Conservation (phyloP, 2,888 invertebrate genomes). For the Merodon equestris region DNA sequence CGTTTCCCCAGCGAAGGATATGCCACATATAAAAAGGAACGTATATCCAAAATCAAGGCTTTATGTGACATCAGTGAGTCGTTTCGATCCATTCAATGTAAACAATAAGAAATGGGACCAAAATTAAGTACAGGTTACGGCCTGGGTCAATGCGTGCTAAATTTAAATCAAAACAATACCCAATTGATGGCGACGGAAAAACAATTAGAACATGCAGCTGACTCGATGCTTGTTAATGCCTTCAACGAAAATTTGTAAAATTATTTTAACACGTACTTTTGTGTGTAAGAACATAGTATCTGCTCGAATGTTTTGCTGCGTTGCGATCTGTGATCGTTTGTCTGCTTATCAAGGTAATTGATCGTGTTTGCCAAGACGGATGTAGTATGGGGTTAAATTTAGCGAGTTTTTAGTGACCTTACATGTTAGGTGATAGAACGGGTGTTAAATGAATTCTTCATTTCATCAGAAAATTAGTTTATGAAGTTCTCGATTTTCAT, state of each 20-base stretch:
- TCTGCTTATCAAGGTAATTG: slow-evolving; percentile 66
- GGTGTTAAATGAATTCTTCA: slow-evolving; percentile 12
- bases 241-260: too few species aligned
- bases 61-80: slow-evolving; percentile 26
- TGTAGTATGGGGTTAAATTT: slow-evolving; percentile 45
- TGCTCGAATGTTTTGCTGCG: not conserved
- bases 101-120: slow-evolving; percentile 17
- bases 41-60: slow-evolving; percentile 24
- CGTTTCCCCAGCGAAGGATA: too few species aligned
- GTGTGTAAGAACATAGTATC: too few species aligned
- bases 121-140: slow-evolving; percentile 37
- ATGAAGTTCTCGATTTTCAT: too few species aligned
- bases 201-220: not conserved
- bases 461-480: slow-evolving; percentile 7
- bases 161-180: slow-evolving; percentile 33
- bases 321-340: slow-evolving; percentile 48
- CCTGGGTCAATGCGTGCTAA: slow-evolving; percentile 31
- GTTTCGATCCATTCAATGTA: slow-evolving; percentile 4
- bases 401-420: slow-evolving; percentile 49
- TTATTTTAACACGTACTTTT: too few species aligned
- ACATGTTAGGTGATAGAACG: slow-evolving; percentile 51
- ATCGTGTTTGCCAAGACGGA: slow-evolving; percentile 64
- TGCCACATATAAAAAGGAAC: too few species aligned
- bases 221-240: too few species aligned
- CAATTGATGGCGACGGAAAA: slow-evolving; percentile 14